A percentile compares a stretch with the other conserved stretches of the same genome.
phyloP scores from a whole-genome alignment of 2,797 vertebrate species.

The Chloroceryle inda region DNA sequence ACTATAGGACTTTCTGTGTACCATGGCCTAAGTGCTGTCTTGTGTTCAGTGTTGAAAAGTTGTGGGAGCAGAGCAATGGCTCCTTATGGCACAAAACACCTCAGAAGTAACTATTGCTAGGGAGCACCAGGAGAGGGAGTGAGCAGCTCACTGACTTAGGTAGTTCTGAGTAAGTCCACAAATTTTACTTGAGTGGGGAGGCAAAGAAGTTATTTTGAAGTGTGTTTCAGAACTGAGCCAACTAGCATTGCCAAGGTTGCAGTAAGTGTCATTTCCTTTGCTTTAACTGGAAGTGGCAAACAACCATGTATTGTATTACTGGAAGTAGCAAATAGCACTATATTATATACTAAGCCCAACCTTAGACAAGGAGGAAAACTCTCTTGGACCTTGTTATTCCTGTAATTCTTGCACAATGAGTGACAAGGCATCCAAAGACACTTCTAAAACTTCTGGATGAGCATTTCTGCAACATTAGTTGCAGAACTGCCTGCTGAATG shows the following conservation, averaged over 20 bases:
- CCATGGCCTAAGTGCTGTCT: background rate
- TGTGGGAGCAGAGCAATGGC: background rate
- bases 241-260: background rate
- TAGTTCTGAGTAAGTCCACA: background rate
- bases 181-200: background rate
- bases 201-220: background rate
- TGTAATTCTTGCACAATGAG: background rate
- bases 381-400: background rate
- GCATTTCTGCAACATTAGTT: background rate
- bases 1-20: accelerated
- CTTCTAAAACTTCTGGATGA: background rate
- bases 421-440: background rate
- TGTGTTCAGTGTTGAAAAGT: background rate
- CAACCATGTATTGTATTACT: background rate
- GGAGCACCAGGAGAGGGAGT: background rate
- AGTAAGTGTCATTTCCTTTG: background rate
- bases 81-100: background rate
- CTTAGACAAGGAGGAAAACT: background rate
- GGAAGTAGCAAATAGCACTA: background rate
- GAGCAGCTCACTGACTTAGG: background rate
- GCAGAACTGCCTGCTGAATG: background rate
- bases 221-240: background rate
- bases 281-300: background rate
- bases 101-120: background rate
- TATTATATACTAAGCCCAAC: background rate